Conservation (phyloP, 1,140 invertebrate genomes). For the Pantala flavescens region DNA sequence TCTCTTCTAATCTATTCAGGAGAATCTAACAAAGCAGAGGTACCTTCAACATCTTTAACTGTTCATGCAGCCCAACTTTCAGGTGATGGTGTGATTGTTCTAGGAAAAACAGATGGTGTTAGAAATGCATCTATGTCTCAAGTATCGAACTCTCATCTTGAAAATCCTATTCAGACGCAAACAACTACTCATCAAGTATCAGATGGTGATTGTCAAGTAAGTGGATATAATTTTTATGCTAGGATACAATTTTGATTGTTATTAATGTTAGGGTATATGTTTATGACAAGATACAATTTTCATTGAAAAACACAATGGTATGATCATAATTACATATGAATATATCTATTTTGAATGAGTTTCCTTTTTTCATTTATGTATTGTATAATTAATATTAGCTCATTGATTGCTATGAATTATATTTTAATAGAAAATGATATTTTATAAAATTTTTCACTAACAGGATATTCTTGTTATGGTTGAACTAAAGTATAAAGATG, state of each 20-base stretch:
- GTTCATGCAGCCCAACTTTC: not conserved
- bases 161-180: not conserved
- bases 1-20: too few relatives aligned
- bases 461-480: constrained; percentile 25
- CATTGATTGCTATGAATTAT: too few relatives aligned
- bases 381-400: too few relatives aligned
- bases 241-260: too few relatives aligned
- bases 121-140: not conserved
- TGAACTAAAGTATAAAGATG: constrained; percentile 26
- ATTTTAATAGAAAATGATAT: too few relatives aligned
- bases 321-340: too few relatives aligned
- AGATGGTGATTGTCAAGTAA: not conserved
- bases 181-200: not conserved
- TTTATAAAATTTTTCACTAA: not conserved
- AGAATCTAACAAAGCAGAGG: not conserved
- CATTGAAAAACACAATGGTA: too few relatives aligned
- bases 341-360: too few relatives aligned
- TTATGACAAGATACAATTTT: too few relatives aligned
- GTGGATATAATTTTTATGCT: too few relatives aligned
- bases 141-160: not conserved
- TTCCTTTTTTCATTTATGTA: too few relatives aligned
- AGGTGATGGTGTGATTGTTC: not conserved
- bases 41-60: not conserved
- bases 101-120: not conserved
- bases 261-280: too few relatives aligned